Conservation (phyloP, 2,113 vertebrate genomes). For the Hylia prasina region DNA sequence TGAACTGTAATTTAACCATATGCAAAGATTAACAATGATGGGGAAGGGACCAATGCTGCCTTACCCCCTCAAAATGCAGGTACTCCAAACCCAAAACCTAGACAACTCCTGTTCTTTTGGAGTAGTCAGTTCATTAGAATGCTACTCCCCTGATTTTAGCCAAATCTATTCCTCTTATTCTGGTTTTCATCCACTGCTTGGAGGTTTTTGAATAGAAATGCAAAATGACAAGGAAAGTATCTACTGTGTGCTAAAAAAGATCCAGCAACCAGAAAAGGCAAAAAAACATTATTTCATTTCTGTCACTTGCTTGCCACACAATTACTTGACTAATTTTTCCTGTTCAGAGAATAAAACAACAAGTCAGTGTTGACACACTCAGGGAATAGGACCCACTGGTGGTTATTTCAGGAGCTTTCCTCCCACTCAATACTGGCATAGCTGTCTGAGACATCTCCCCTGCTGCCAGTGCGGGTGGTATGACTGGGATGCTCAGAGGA, state of each 20-base stretch:
- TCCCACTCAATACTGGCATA: slow-evolving; percentile 1
- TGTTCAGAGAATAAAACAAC: neutral
- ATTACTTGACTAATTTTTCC: neutral
- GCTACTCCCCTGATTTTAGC: neutral
- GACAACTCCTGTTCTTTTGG: neutral
- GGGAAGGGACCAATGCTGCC: neutral
- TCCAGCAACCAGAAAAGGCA: neutral
- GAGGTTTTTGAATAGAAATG: neutral
- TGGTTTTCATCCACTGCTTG: neutral
- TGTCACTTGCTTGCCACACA: neutral
- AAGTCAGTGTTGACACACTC: neutral
- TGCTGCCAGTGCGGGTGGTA: neutral
- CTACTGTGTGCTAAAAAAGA: neutral
- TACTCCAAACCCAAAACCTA: neutral
- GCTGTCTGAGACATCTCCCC: slow-evolving; percentile 1
- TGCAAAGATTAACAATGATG: neutral
- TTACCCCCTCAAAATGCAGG: neutral
- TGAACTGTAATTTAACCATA: neutral
- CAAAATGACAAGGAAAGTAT: neutral
- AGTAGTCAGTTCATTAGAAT: neutral
- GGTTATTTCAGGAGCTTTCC: slow-evolving; percentile 45
- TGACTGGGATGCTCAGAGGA: slow-evolving; percentile 4
- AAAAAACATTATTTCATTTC: neutral
- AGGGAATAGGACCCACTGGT: neutral
- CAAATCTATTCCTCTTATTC: neutral